These are phyloP conservation scores for Zeuzera pyrina DNA, from an alignment of 2,888 invertebrate genomes.

Conservation along the genomic window DNA sequence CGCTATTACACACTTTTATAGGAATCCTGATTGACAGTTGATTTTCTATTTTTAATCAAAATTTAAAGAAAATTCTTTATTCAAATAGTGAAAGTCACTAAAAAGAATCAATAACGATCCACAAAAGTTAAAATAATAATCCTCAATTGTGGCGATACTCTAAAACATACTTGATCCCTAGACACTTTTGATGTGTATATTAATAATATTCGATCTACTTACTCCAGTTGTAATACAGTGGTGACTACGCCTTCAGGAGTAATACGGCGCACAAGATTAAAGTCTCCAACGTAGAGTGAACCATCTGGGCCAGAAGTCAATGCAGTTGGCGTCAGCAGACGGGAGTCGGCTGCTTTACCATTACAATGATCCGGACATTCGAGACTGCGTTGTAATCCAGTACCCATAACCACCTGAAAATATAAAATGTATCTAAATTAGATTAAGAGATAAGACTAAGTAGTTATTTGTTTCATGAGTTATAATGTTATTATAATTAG, in stretches of 20 bases:
- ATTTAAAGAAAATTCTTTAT: too few species aligned
- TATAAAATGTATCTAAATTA: not conserved
- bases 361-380: slow-evolving; percentile 91
- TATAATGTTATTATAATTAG: not conserved
- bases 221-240: slow-evolving; percentile 91
- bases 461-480: not conserved
- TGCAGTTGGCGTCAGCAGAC: slow-evolving; percentile 93
- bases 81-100: too few species aligned
- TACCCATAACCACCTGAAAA: slow-evolving; percentile 91
- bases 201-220: slow-evolving; percentile 25
- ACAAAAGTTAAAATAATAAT: too few species aligned
- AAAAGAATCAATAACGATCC: too few species aligned
- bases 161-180: too few species aligned
- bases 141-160: too few species aligned
- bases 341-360: slow-evolving; percentile 88
- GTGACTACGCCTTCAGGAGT: slow-evolving; percentile 92
- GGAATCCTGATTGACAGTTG: too few species aligned
- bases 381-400: slow-evolving; percentile 87
- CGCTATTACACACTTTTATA: too few species aligned
- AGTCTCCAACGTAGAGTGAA: slow-evolving; percentile 96
- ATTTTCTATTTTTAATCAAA: too few species aligned
- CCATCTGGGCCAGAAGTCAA: slow-evolving; percentile 97
- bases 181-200: too few species aligned
- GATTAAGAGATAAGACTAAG: not conserved
- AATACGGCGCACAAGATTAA: slow-evolving; percentile 92